Evolutionary conservation across 2,888 invertebrate species (phyloP).

Genomic region (Polymixis flavicincta): DNA sequence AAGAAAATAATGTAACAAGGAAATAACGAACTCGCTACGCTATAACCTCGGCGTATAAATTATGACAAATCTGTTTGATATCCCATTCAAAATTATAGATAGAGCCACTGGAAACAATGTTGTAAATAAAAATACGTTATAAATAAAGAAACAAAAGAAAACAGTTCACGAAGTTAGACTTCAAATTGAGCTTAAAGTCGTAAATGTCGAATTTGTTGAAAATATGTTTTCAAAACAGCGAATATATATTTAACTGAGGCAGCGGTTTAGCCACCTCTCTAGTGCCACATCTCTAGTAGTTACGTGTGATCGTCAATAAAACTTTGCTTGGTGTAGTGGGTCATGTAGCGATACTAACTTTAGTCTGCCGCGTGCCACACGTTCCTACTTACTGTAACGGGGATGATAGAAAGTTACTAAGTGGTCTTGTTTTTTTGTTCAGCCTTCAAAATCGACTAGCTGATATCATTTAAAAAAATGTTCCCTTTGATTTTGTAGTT

Average conservation of each 20-base stretch:
- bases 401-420: background rate
- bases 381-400: background rate
- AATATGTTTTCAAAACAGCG: background rate
- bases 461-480: background rate
- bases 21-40: background rate
- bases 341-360: conserved; percentile 13
- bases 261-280: conserved; percentile 5
- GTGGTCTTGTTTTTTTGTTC: background rate
- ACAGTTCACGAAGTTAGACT: conserved; percentile 12
- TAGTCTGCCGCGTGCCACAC: background rate
- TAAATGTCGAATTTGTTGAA: conserved; percentile 10
- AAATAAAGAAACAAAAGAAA: background rate
- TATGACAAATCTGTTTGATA: background rate
- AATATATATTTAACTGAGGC: conserved; percentile 1
- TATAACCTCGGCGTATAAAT: conserved; percentile 2
- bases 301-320: conserved; percentile 6
- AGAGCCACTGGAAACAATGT: background rate
- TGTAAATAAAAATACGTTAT: background rate
- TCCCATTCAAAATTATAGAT: conserved; percentile 10
- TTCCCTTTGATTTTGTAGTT: background rate
- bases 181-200: background rate
- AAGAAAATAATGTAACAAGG: background rate
- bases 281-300: background rate
- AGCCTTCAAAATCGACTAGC: background rate
- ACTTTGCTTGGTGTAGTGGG: background rate